Conservation (phyloP, 1,140 invertebrate species). For the Ericerus pela region DNA sequence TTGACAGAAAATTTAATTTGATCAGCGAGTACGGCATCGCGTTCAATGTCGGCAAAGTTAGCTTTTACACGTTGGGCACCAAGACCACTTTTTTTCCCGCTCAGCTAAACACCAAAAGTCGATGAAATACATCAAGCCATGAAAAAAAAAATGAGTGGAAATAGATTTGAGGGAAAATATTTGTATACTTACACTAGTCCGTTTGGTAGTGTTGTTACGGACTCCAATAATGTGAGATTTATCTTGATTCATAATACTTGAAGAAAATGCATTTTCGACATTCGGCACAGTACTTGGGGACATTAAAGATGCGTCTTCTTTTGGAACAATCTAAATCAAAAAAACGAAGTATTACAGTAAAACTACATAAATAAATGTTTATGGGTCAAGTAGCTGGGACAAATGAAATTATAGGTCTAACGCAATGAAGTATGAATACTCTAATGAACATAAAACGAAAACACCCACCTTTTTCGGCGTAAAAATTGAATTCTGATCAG, state of each 20-base stretch:
- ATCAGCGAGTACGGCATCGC: conserved; percentile 58
- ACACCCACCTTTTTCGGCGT: neutral
- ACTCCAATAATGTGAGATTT: conserved; percentile 3
- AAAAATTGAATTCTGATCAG: neutral
- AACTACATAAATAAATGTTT: too few relatives aligned
- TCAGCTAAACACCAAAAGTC: conserved; percentile 43
- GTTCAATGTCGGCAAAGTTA: conserved; percentile 93
- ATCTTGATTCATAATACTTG: neutral
- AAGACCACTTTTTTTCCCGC: conserved; percentile 74
- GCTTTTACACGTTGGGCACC: conserved; percentile 90
- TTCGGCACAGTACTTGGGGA: neutral
- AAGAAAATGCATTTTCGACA: neutral
- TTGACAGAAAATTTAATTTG: conserved; percentile 43
- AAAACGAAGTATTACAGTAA: too few relatives aligned
- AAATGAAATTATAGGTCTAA: too few relatives aligned
- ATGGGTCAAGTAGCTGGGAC: too few relatives aligned
- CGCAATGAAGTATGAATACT: too few relatives aligned
- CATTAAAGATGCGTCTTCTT: neutral
- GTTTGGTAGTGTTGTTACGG: neutral
- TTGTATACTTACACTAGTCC: neutral
- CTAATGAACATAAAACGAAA: neutral
- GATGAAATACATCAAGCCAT: too few relatives aligned
- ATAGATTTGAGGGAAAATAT: too few relatives aligned
- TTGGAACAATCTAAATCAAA: neutral
- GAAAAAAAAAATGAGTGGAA: too few relatives aligned